phyloP scores from a whole-genome alignment of 1,140 invertebrate genomes.

The Piezodorus guildinii region DNA sequence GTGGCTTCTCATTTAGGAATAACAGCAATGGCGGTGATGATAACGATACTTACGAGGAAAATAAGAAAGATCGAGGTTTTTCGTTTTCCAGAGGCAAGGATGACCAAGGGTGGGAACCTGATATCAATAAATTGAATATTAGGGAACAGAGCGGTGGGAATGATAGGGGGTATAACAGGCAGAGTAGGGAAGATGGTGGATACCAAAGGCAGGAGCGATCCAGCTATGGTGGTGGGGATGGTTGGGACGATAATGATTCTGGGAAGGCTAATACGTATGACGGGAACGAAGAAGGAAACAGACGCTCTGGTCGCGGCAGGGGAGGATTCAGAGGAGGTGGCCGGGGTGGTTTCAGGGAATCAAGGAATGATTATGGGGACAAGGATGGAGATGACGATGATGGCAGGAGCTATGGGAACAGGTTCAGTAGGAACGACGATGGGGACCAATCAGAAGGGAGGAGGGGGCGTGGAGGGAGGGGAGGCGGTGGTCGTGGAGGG shows the following conservation, averaged over 20 bases:
- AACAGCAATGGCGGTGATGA: too few relatives aligned
- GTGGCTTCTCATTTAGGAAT: too few relatives aligned
- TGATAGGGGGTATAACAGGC: background rate
- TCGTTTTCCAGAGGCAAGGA: background rate
- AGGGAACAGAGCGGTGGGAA: background rate
- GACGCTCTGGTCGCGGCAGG: slow-evolving; percentile 12
- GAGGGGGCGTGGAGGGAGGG: slow-evolving; percentile 22
- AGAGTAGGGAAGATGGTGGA: background rate
- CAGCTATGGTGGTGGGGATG: background rate
- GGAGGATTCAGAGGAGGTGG: slow-evolving; percentile 12
- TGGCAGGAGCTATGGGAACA: background rate
- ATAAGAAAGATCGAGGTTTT: background rate
- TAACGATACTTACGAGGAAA: background rate
- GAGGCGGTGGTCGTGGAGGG: slow-evolving; percentile 15
- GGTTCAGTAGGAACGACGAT: slow-evolving; percentile 9
- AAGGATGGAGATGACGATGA: slow-evolving; percentile 7
- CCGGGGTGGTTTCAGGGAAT: background rate
- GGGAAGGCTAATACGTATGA: background rate
- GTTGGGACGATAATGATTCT: background rate
- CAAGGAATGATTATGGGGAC: background rate
- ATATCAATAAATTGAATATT: background rate
- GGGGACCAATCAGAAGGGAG: slow-evolving; percentile 11
- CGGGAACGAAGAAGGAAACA: slow-evolving; percentile 20
- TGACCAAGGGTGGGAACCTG: background rate
- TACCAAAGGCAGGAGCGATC: too few relatives aligned